Evolutionary conservation across 2,888 invertebrate genomes (phyloP).

Genomic region (Apotomis turbidana): DNA sequence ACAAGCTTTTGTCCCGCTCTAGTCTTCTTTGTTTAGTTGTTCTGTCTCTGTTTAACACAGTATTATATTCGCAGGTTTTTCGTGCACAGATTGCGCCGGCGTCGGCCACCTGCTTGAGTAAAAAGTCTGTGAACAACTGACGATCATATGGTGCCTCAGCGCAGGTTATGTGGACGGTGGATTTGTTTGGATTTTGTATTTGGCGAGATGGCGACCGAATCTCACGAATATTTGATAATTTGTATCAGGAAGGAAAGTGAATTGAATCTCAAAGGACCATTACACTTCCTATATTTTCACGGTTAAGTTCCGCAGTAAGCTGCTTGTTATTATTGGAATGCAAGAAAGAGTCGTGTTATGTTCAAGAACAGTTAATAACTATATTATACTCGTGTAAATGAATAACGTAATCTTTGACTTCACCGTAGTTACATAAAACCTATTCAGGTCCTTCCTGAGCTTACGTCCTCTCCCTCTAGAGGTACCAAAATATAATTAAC

Average conservation of each 20-base stretch:
- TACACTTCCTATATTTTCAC: not conserved
- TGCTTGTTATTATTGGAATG: not conserved
- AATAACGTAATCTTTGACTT: no score
- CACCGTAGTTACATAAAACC: no score
- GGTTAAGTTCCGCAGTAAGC: not conserved
- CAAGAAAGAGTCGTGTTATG: no score
- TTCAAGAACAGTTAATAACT: no score
- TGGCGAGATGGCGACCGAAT: conserved; percentile 9
- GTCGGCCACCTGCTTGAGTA: conserved; percentile 70
- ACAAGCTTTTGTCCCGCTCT: conserved; percentile 55
- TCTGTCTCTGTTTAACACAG: conserved; percentile 48
- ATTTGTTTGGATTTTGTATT: conserved; percentile 21
- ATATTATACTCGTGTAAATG: no score
- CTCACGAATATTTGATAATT: not conserved
- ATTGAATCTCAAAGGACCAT: not conserved
- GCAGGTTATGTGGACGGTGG: conserved; percentile 39
- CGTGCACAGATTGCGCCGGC: conserved; percentile 72
- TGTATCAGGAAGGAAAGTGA: not conserved
- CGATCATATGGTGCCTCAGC: conserved; percentile 67
- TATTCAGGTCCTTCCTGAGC: no score
- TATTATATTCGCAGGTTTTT: conserved; percentile 69
- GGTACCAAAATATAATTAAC: no score
- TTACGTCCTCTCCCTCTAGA: no score
- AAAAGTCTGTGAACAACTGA: conserved; percentile 68
- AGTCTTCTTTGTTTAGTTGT: conserved; percentile 31